Conservation (phyloP, 2,797 vertebrate species). For the Limosa lapponica region DNA sequence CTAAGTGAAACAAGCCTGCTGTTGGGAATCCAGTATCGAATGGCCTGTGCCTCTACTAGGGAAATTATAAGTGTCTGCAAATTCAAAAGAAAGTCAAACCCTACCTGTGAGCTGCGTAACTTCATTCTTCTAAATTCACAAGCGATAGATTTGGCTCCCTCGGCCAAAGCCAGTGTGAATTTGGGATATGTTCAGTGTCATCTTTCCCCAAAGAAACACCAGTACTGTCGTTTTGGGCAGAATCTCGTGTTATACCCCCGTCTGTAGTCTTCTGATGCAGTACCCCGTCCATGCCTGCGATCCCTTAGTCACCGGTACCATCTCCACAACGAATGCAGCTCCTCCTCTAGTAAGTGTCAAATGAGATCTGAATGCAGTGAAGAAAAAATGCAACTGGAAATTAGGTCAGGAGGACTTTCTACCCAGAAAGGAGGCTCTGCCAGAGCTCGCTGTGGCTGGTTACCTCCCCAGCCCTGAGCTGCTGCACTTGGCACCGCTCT, state of each 20-base stretch:
- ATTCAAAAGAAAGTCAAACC: neutral
- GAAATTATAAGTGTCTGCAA: neutral
- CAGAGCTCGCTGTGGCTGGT: neutral
- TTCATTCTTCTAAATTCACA: neutral
- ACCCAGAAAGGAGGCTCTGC: neutral
- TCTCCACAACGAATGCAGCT: fast-evolving
- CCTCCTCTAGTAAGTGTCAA: neutral
- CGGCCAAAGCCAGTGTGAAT: neutral
- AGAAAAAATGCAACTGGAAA: neutral
- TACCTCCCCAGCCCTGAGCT: neutral
- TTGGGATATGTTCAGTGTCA: neutral
- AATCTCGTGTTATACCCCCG: fast-evolving
- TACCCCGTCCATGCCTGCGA: fast-evolving
- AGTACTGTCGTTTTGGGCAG: neutral
- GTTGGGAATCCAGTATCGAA: neutral
- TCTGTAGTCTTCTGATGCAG: neutral
- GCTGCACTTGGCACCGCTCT: neutral
- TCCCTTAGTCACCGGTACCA: neutral
- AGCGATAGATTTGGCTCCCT: neutral
- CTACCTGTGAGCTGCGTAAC: neutral
- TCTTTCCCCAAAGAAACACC: neutral
- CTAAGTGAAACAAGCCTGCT: fast-evolving
- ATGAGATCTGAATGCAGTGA: neutral
- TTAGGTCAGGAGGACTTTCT: neutral
- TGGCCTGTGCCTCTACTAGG: neutral